These are phyloP conservation scores for Acrocera orbiculus DNA, from an alignment of 2,888 invertebrate genomes.

Conservation along the genomic window DNA sequence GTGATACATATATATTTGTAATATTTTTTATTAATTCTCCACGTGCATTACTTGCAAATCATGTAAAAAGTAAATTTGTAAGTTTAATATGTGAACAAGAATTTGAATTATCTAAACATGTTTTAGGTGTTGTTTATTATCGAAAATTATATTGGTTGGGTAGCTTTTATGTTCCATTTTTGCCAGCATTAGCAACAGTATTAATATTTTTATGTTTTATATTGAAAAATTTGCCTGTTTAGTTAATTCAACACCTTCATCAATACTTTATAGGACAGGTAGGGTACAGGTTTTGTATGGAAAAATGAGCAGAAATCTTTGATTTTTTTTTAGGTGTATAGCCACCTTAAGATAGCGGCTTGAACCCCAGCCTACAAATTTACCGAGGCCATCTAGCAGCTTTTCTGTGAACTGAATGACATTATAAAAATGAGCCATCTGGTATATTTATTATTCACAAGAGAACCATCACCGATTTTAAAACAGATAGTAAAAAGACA, in stretches of 20 bases:
- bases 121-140: constrained; percentile 67
- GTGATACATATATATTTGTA: constrained; percentile 48
- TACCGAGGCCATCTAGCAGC: no score
- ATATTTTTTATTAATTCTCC: constrained; percentile 67
- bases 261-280: constrained; percentile 56
- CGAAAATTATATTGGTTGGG: constrained; percentile 81
- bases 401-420: no score
- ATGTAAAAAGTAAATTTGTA: constrained; percentile 42
- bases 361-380: no score
- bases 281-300: no score
- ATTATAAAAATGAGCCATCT: no score
- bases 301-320: no score
- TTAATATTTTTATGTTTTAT: constrained; percentile 61
- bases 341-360: no score
- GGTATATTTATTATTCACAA: no score
- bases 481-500: no score
- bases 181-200: constrained; percentile 52
- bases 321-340: no score
- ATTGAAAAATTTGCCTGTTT: constrained; percentile 71
- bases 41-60: constrained; percentile 49
- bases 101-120: constrained; percentile 70
- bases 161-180: constrained; percentile 62
- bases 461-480: no score
- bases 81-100: constrained; percentile 55
- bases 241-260: constrained; percentile 58